Evolutionary conservation across 2,888 invertebrate genomes (phyloP), one percentile per base, ranked within the genome.

Genomic region (Eupithecia vulgata): DNA sequence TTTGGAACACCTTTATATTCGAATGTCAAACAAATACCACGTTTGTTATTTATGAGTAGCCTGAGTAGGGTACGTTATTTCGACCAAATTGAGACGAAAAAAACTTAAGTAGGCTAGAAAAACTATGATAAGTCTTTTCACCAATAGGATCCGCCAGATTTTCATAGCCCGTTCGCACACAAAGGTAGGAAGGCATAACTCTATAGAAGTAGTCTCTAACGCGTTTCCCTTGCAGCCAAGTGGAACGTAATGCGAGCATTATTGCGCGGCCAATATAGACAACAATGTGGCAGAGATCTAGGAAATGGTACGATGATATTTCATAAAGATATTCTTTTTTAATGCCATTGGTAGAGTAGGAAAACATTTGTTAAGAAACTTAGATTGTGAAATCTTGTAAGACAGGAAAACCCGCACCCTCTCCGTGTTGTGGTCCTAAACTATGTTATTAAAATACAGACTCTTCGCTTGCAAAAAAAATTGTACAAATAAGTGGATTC

Each of bases 221-320:
- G 74, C 74, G 48, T 68, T 71, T 74, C 65, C 59, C 74, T 21
- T 64, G 68, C 71, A 74, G 71, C 71, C 65, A 25, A 68, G 64
- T 48, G 74, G 71, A 74, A 74, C 65, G 74, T 74, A 74, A 74
- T 68, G 71, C 35, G 71, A 65, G 66, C 68, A 66, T 71, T 71
- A 74, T 74, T 74, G 65, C 65, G 45, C 66, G 40, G 62, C 68
- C 75, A 70, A 75, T 75, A 73, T 73, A 68, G 73, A 72, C 70
- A 74, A 71, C 59, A 71, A 65, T 69, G 68, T n/a, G 62, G 68
- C 40, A 17, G 57, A 70, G 25, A 34, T 57, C 40, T 65, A 65
- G 40, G 21, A 21, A 21, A 21, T 21, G n/a, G n/a, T 65, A 37
- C 65, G n/a, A 5, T 40, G 13, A 65, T 65, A 40, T 65, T 21